phyloP scores from a whole-genome alignment of 2,113 vertebrate genomes.

The Hirundichthys speculiger region DNA sequence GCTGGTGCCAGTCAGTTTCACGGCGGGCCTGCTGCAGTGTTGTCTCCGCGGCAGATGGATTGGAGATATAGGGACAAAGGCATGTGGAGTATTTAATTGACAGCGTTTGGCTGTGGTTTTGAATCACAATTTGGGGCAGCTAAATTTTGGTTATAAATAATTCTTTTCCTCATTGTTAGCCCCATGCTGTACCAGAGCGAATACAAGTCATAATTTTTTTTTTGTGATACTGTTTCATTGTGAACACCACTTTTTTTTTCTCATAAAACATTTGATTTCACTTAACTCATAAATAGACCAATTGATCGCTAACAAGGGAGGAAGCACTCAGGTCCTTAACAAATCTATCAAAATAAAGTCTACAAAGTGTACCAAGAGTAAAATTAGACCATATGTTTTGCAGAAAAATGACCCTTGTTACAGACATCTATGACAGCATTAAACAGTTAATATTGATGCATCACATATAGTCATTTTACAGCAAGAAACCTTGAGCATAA shows the following conservation, averaged over 20 bases:
- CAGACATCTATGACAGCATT: background rate
- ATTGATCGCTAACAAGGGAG: too few species aligned
- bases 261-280: too few species aligned
- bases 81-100: constrained; percentile 47
- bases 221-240: background rate
- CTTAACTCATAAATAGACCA: too few species aligned
- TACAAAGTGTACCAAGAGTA: too few species aligned
- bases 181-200: background rate
- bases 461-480: too few species aligned
- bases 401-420: background rate
- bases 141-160: constrained; percentile 54
- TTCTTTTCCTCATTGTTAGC: constrained; percentile 34
- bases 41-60: constrained; percentile 64
- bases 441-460: background rate
- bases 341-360: too few species aligned
- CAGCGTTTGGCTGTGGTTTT: constrained; percentile 24
- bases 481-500: too few species aligned
- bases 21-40: constrained; percentile 38
- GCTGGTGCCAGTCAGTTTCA: constrained; percentile 50
- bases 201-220: too few species aligned
- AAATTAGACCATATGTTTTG: too few species aligned
- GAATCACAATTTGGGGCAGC: constrained; percentile 12
- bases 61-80: constrained; percentile 43
- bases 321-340: too few species aligned
- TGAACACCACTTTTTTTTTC: too few species aligned